Evolutionary conservation across 2,113 vertebrate species (phyloP).

Genomic region (Apteryx owenii): DNA sequence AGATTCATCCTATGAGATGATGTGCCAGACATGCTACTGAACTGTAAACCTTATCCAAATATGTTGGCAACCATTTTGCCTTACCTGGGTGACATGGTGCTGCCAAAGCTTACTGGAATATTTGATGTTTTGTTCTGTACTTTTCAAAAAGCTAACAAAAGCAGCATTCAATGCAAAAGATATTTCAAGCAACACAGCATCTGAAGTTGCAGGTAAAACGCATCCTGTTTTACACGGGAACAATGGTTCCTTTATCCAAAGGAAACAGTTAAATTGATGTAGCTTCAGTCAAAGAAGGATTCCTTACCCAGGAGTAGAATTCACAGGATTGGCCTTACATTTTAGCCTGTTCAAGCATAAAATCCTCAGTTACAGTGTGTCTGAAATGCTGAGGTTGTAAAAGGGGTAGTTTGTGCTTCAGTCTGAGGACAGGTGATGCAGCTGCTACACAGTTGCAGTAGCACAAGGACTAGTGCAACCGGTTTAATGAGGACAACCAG

Average conservation of each 20-base stretch:
- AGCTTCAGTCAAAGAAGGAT: not conserved
- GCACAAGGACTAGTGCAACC: not conserved
- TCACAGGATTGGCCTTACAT: not conserved
- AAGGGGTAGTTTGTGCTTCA: not conserved
- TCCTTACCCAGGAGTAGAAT: not conserved
- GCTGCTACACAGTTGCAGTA: not conserved
- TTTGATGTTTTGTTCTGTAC: not conserved
- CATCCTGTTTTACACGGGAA: not conserved
- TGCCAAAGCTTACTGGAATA: not conserved
- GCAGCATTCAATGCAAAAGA: not conserved
- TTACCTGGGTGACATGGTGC: not conserved
- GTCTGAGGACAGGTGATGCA: not conserved
- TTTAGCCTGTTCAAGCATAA: not conserved
- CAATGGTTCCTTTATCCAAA: not conserved
- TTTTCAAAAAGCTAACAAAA: not conserved
- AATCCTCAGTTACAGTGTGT: not conserved
- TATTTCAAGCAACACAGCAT: not conserved
- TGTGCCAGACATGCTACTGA: not conserved
- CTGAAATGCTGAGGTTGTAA: not conserved
- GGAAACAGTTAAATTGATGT: not conserved
- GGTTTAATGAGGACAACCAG: not conserved
- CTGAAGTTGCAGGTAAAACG: not conserved
- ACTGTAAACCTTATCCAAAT: not conserved
- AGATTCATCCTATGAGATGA: not conserved
- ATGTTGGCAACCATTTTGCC: not conserved